Evolutionary conservation across 92 coral and sea anemone species (phyloP).

Genomic region (Pocillopora grandis): DNA sequence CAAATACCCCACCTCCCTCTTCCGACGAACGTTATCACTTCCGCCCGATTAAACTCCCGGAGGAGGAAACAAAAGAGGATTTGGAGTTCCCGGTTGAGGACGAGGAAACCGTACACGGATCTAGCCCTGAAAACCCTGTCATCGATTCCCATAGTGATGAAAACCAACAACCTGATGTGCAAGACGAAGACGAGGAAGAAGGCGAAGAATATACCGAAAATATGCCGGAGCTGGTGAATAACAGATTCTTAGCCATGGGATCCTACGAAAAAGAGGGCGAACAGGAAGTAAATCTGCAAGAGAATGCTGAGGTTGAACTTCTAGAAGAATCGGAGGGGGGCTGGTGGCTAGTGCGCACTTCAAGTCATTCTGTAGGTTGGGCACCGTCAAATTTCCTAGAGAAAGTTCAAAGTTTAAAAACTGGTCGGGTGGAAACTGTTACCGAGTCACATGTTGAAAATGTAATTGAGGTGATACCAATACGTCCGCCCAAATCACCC

Average conservation of each 20-base stretch:
- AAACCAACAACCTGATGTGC: not conserved
- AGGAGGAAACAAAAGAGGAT: not conserved
- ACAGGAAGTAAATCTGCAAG: conserved; percentile 66
- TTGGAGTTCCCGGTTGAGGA: not conserved
- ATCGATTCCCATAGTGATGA: not conserved
- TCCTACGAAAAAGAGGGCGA: conserved; percentile 69
- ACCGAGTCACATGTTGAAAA: conserved; percentile 5
- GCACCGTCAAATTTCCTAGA: conserved; percentile 93
- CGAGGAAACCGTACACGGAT: not conserved
- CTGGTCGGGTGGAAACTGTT: conserved; percentile 1
- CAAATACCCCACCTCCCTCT: not conserved
- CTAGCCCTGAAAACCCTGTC: not conserved
- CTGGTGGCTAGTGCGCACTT: conserved; percentile 94
- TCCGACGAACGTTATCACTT: not conserved
- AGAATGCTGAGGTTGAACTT: conserved; percentile 79
- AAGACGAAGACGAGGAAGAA: conserved; percentile 15
- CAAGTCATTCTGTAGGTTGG: conserved; percentile 85
- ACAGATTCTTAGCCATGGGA: conserved; percentile 55
- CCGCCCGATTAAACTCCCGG: conserved; percentile 4
- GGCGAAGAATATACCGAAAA: conserved; percentile 29
- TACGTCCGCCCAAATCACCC: conserved; percentile 62
- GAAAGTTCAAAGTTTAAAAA: conserved; percentile 42
- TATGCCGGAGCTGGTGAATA: conserved; percentile 14
- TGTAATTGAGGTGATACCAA: conserved; percentile 13
- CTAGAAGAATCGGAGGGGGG: conserved; percentile 82